phyloP scores from a whole-genome alignment of 2,888 invertebrate species.

The Phengaris alcon region DNA sequence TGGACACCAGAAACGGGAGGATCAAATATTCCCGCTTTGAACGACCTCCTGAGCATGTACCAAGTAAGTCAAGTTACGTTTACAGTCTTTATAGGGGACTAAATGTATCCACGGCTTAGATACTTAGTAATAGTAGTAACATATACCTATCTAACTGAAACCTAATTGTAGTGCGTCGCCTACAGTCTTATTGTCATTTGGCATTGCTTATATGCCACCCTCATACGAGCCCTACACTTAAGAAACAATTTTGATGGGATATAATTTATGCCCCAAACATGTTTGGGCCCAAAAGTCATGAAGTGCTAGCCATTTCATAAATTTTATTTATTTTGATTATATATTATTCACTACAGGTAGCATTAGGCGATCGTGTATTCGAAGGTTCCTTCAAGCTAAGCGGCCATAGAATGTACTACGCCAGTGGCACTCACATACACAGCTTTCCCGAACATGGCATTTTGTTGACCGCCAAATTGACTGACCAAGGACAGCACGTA shows the following conservation, averaged over 20 bases:
- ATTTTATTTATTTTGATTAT: too few relatives aligned
- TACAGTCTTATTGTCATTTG: too few relatives aligned
- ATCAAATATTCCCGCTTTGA: conserved; percentile 95
- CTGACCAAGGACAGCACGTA: conserved; percentile 90
- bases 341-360: conserved; percentile 76
- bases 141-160: too few relatives aligned
- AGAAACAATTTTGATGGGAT: too few relatives aligned
- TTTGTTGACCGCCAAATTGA: conserved; percentile 85
- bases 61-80: conserved; percentile 74
- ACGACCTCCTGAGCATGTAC: conserved; percentile 90
- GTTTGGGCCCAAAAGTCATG: background rate
- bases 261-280: background rate
- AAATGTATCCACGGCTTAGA: too few relatives aligned
- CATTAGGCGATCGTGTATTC: conserved; percentile 89
- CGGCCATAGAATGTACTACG: conserved; percentile 93
- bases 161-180: too few relatives aligned
- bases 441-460: conserved; percentile 90
- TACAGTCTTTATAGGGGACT: too few relatives aligned
- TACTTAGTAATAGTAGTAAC: too few relatives aligned
- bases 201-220: too few relatives aligned
- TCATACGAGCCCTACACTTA: too few relatives aligned
- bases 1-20: conserved; percentile 96
- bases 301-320: too few relatives aligned
- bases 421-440: conserved; percentile 93
- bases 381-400: conserved; percentile 93